phyloP scores from a whole-genome alignment of 2,888 invertebrate genomes.

The Hyalella azteca region DNA sequence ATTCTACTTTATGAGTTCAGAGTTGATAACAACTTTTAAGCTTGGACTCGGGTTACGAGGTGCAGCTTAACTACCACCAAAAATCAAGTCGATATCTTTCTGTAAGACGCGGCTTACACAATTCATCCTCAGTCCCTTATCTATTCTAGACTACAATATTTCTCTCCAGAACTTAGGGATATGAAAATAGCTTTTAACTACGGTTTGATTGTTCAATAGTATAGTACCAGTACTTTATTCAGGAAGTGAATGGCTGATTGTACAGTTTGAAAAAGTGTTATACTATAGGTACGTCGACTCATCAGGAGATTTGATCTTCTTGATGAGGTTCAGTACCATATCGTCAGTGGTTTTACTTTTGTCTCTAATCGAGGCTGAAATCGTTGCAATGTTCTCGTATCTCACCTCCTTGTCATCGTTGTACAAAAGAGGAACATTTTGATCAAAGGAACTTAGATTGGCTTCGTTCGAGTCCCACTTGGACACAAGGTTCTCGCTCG shows the following conservation, averaged over 20 bases:
- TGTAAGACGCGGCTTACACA: neutral
- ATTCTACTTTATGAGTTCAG: neutral
- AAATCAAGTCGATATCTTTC: slow-evolving; percentile 7
- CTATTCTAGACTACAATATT: neutral
- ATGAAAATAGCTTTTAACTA: neutral
- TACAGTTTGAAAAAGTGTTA: neutral
- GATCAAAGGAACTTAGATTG: neutral
- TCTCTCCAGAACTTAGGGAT: neutral
- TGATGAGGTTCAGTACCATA: slow-evolving; percentile 14
- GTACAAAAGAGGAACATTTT: slow-evolving; percentile 9
- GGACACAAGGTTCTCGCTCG: slow-evolving; percentile 22
- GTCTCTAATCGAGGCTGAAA: slow-evolving; percentile 21
- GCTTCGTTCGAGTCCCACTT: slow-evolving; percentile 1
- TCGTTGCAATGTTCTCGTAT: slow-evolving; percentile 30
- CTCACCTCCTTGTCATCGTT: slow-evolving; percentile 23
- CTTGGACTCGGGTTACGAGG: neutral
- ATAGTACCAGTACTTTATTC: too few relatives aligned
- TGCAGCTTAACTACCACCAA: slow-evolving; percentile 11
- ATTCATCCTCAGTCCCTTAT: neutral
- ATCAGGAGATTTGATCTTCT: slow-evolving; percentile 36
- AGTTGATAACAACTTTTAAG: neutral
- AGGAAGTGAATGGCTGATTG: too few relatives aligned
- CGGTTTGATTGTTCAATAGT: too few relatives aligned
- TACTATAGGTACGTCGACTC: slow-evolving; percentile 26
- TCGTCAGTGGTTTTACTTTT: slow-evolving; percentile 9